phyloP scores from a whole-genome alignment of 92 coral and sea anemone species.

The Muricea muricata region DNA sequence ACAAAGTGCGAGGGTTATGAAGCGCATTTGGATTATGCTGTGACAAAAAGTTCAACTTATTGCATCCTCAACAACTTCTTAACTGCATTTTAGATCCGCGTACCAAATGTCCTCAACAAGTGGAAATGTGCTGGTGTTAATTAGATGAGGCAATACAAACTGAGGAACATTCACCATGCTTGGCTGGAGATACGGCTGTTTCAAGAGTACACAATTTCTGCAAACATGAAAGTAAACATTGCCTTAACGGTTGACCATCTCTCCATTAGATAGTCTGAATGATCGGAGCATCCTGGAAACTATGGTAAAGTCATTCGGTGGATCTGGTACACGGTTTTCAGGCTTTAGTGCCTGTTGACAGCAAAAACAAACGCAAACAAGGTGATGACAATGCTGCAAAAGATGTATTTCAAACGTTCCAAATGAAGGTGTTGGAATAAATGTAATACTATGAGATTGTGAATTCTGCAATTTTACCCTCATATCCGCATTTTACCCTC shows the following conservation, averaged over 20 bases:
- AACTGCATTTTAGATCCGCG: no score
- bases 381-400: not conserved
- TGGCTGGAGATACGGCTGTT: not conserved
- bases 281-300: not conserved
- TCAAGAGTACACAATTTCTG: not conserved
- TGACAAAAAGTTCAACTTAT: no score
- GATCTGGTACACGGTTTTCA: not conserved
- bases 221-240: slow-evolving; percentile 1
- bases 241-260: not conserved
- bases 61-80: no score
- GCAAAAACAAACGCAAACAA: slow-evolving; percentile 2
- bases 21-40: no score
- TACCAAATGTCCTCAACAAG: no score
- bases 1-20: no score
- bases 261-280: no score
- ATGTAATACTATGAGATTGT: no score
- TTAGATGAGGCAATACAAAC: no score
- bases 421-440: not conserved
- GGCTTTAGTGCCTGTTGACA: not conserved
- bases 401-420: not conserved
- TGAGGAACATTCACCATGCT: not conserved
- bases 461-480: no score
- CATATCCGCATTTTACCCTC: no score
- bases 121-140: no score
- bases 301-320: not conserved